Conservation (phyloP, 2,888 invertebrate genomes). For the Meliscaeva auricollis region DNA sequence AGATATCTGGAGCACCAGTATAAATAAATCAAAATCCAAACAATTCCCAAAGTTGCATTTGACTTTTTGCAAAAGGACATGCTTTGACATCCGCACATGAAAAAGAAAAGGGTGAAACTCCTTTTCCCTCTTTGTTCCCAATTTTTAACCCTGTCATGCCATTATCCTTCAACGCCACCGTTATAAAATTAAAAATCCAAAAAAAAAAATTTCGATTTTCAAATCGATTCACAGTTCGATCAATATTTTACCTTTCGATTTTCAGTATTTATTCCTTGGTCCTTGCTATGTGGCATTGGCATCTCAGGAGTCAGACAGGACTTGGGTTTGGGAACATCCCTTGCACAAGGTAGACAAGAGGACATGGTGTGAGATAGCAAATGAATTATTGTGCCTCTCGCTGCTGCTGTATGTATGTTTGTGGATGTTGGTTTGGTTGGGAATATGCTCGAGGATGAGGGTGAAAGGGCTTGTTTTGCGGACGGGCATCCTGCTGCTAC, state of each 20-base stretch:
- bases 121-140: conserved; percentile 39
- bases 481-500: conserved; percentile 82
- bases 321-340: not conserved
- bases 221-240: conserved; percentile 73
- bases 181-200: conserved; percentile 73
- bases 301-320: conserved; percentile 5
- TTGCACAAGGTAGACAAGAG: conserved; percentile 46
- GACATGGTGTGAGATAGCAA: conserved; percentile 54
- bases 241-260: conserved; percentile 73
- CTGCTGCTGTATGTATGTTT: not conserved
- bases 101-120: conserved; percentile 56
- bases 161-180: conserved; percentile 70
- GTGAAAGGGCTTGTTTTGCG: conserved; percentile 84
- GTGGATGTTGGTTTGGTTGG: not conserved
- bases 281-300: conserved; percentile 26
- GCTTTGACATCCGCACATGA: conserved; percentile 65
- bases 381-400: conserved; percentile 61
- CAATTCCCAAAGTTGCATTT: conserved; percentile 84
- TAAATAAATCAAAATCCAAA: conserved; percentile 84
- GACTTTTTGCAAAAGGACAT: conserved; percentile 81
- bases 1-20: conserved; percentile 80
- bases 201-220: conserved; percentile 69
- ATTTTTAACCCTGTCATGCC: conserved; percentile 72
- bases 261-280: conserved; percentile 1
- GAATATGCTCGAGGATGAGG: conserved; percentile 3